phyloP scores from a whole-genome alignment of 2,888 invertebrate species.

The Chrysotoxum bicinctum region DNA sequence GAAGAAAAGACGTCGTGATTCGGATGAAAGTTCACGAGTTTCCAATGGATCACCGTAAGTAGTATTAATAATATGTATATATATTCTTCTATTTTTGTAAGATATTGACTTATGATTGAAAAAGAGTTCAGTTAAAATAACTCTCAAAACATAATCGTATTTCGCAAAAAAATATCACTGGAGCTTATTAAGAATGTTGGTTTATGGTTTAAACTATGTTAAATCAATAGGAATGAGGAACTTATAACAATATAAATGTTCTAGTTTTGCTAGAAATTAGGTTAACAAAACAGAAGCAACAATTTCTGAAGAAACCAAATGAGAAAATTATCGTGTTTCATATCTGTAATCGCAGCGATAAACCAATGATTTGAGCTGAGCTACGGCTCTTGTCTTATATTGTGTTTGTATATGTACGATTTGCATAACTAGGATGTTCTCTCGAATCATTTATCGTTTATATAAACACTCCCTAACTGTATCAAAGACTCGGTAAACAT shows the following conservation, averaged over 20 bases:
- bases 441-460: no score
- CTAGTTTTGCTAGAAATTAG: not conserved
- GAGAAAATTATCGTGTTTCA: no score
- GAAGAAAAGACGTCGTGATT: slow-evolving; percentile 86
- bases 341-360: no score
- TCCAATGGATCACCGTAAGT: slow-evolving; percentile 81
- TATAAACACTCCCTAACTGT: no score
- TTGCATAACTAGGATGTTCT: no score
- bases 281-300: not conserved
- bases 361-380: no score
- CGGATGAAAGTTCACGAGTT: slow-evolving; percentile 82
- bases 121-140: not conserved
- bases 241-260: not conserved
- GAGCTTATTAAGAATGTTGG: not conserved
- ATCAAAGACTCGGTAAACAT: no score
- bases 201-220: not conserved
- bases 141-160: no score
- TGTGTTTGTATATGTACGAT: no score
- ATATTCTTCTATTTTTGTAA: not conserved
- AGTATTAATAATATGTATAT: slow-evolving; percentile 14
- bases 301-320: no score
- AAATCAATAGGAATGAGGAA: not conserved
- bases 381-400: no score
- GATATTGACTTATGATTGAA: slow-evolving; percentile 16
- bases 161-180: no score